These are phyloP conservation scores for Bimastos eiseni DNA, from an alignment of 2,888 invertebrate genomes.

Conservation along the genomic window DNA sequence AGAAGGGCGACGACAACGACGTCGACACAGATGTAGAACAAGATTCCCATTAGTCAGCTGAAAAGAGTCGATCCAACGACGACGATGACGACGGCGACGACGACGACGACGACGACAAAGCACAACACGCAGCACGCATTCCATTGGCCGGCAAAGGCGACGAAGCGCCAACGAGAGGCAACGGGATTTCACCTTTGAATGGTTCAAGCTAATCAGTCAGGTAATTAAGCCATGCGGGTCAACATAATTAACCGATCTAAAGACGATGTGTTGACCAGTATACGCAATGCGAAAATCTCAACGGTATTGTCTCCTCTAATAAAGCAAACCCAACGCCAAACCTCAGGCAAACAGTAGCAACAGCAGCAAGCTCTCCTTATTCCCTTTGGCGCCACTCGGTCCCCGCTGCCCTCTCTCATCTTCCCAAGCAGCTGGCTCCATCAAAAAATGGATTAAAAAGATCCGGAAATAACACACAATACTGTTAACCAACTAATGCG, in stretches of 20 bases:
- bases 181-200: background rate
- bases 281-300: background rate
- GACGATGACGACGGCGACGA: too few species aligned
- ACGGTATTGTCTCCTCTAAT: background rate
- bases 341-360: background rate
- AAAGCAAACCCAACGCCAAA: background rate
- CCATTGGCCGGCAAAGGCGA: background rate
- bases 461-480: too few species aligned
- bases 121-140: background rate
- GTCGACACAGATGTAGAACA: background rate
- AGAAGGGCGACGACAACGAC: too few species aligned
- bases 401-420: background rate
- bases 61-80: background rate
- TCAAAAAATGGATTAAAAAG: background rate
- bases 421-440: background rate
- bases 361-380: background rate
- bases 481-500: background rate
- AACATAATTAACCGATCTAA: background rate
- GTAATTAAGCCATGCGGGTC: background rate
- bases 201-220: background rate
- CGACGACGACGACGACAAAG: too few species aligned
- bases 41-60: background rate
- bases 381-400: background rate
- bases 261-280: background rate
- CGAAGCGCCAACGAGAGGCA: background rate